phyloP scores from a whole-genome alignment of 2,888 invertebrate genomes.

The Aromia moschata region DNA sequence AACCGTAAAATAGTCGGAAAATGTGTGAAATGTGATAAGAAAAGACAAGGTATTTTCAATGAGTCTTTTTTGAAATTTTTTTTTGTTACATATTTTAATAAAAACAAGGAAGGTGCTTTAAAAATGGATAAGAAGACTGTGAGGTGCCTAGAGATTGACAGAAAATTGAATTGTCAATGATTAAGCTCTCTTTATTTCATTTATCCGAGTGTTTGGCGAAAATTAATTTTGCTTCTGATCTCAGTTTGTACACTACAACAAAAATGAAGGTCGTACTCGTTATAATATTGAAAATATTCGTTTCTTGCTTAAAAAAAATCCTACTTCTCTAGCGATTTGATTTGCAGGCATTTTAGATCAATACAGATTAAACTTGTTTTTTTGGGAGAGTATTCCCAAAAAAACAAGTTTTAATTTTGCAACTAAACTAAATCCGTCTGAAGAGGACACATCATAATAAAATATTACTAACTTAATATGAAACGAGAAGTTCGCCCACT shows the following conservation, averaged over 20 bases:
- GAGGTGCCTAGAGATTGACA: constrained; percentile 59
- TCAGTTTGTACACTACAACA: constrained; percentile 57
- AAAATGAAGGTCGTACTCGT: constrained; percentile 7
- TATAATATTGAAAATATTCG: too few relatives aligned
- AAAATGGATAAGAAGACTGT: constrained; percentile 59
- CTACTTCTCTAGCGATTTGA: too few relatives aligned
- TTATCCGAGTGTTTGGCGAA: constrained; percentile 39
- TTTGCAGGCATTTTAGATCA: too few relatives aligned
- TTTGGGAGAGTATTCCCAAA: too few relatives aligned
- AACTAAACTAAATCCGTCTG: too few relatives aligned
- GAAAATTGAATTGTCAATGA: constrained; percentile 46
- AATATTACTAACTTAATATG: too few relatives aligned
- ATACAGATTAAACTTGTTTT: too few relatives aligned
- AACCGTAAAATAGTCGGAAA: constrained; percentile 31
- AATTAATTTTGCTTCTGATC: constrained; percentile 52
- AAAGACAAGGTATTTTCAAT: constrained; percentile 57
- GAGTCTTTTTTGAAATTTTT: constrained; percentile 35
- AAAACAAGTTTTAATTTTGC: too few relatives aligned
- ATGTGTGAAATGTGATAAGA: constrained; percentile 49
- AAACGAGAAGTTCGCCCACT: too few relatives aligned
- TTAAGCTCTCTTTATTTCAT: constrained; percentile 53
- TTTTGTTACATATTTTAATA: constrained; percentile 45
- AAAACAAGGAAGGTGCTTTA: constrained; percentile 48
- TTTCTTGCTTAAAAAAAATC: too few relatives aligned
- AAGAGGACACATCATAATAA: too few relatives aligned